Evolutionary conservation across 2,113 vertebrate species (phyloP).

Genomic region (Paramisgurnus dabryanus): DNA sequence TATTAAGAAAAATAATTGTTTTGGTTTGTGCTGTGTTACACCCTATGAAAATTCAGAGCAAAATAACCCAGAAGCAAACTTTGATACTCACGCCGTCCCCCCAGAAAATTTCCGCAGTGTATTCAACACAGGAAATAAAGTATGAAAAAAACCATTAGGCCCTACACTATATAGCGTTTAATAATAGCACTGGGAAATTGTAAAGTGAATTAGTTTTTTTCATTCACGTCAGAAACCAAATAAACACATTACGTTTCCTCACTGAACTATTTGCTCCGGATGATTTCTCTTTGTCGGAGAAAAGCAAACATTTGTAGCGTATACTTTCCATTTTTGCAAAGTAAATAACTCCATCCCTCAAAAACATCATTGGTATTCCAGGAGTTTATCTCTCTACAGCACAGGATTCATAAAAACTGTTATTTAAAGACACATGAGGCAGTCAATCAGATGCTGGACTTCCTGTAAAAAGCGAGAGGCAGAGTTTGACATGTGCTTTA

Average conservation of each 20-base stretch:
- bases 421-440: not conserved
- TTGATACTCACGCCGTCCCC: no score
- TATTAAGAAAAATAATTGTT: no score
- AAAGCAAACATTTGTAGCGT: not conserved
- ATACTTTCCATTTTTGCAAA: not conserved
- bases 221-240: not conserved
- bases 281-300: not conserved
- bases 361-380: not conserved
- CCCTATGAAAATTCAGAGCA: no score
- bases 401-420: conserved; percentile 11
- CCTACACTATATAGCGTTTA: not conserved
- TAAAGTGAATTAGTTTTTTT: not conserved
- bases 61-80: no score
- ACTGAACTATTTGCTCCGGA: not conserved
- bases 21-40: no score
- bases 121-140: conserved; percentile 8
- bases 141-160: not conserved
- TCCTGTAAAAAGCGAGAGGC: not conserved
- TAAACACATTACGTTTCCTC: not conserved
- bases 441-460: conserved; percentile 16
- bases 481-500: conserved; percentile 13
- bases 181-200: not conserved
- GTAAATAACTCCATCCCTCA: not conserved
- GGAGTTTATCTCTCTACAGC: not conserved
- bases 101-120: not conserved